Evolutionary conservation across 2,888 invertebrate species (phyloP).

Genomic region (Acanthoscelides obtectus): DNA sequence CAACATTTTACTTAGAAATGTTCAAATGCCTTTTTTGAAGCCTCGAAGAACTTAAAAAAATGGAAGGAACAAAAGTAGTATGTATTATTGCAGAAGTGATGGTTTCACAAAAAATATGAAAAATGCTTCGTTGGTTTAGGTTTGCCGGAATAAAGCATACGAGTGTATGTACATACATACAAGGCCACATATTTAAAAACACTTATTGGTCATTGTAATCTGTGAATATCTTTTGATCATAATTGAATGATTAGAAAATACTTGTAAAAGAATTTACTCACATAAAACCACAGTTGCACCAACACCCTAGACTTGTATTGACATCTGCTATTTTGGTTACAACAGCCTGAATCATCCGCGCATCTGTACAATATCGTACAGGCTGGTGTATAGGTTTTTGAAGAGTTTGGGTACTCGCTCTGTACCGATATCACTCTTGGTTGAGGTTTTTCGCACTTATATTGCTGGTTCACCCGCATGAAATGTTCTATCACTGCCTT

Average conservation of each 20-base stretch:
- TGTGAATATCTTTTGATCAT: too few species aligned
- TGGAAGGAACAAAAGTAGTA: too few species aligned
- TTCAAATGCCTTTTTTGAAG: too few species aligned
- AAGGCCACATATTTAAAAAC: too few species aligned
- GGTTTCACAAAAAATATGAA: too few species aligned
- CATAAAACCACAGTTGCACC: constrained; percentile 74
- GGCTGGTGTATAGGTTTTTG: constrained; percentile 74
- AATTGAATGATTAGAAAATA: neutral
- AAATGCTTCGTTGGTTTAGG: too few species aligned
- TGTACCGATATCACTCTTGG: constrained; percentile 72
- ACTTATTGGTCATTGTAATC: too few species aligned
- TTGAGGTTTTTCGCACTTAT: constrained; percentile 65
- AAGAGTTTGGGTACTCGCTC: constrained; percentile 64
- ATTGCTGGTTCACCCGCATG: constrained; percentile 45
- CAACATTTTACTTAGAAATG: too few species aligned
- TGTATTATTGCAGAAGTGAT: too few species aligned
- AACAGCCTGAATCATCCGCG: constrained; percentile 84
- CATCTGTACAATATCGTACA: constrained; percentile 85
- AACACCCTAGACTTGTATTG: constrained; percentile 68
- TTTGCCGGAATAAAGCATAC: too few species aligned
- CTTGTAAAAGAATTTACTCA: constrained; percentile 52
- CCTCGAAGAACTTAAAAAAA: too few species aligned
- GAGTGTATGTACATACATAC: too few species aligned
- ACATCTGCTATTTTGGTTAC: constrained; percentile 69
- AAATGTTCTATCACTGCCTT: constrained; percentile 39